Percentiles rank a stretch among this genome's conserved stretches.
Evolutionary conservation across 1,140 invertebrate genomes (phyloP).

Genomic region (Euura saliciscinereae): DNA sequence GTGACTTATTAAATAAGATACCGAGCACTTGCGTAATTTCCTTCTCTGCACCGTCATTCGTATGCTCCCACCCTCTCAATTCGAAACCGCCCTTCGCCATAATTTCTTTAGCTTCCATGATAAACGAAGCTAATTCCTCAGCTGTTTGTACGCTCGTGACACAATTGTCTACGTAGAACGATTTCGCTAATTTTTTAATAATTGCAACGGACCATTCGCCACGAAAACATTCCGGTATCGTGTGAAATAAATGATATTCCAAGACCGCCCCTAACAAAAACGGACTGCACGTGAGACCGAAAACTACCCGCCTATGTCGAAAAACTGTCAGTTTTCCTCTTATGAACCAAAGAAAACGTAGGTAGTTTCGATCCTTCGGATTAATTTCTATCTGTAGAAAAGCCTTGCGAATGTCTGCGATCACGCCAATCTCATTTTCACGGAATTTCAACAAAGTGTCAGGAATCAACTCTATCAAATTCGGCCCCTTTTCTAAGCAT

Average conservation of each 20-base stretch:
- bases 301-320: conserved; percentile 37
- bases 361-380: conserved; percentile 36
- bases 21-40: conserved; percentile 19
- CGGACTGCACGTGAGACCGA: conserved; percentile 36
- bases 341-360: conserved; percentile 43
- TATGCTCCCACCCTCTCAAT: conserved; percentile 28
- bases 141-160: conserved; percentile 12
- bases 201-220: background rate
- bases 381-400: conserved; percentile 49
- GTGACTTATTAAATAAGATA: conserved; percentile 21
- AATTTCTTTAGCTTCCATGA: conserved; percentile 11
- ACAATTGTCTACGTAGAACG: conserved; percentile 25
- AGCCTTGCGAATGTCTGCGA: conserved; percentile 50
- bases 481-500: conserved; percentile 46
- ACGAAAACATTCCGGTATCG: conserved; percentile 9
- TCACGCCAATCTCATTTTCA: conserved; percentile 39
- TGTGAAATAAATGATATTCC: conserved; percentile 20
- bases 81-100: conserved; percentile 26
- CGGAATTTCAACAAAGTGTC: conserved; percentile 45
- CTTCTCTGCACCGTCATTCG: conserved; percentile 9
- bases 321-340: conserved; percentile 27
- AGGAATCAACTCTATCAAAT: conserved; percentile 48
- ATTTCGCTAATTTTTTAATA: conserved; percentile 9
- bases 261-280: conserved; percentile 40
- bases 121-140: conserved; percentile 21